A percentile compares a stretch with the other conserved stretches of the same genome.
phyloP scores from a whole-genome alignment of 2,113 vertebrate genomes.

The Burhinus bistriatus region DNA sequence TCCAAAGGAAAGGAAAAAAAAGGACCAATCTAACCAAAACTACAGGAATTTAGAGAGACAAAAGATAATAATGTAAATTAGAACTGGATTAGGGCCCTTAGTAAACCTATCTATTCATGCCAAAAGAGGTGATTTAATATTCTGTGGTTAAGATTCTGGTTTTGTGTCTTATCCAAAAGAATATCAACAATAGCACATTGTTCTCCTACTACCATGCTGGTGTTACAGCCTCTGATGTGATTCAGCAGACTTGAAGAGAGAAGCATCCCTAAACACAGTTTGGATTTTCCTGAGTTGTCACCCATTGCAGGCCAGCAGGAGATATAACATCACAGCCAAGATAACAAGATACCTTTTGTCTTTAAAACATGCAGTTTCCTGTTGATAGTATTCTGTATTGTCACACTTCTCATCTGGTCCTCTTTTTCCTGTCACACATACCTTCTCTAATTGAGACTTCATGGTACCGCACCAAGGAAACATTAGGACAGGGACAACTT shows the following conservation, averaged over 20 bases:
- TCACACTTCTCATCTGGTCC: neutral
- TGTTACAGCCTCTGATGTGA: constrained; percentile 2
- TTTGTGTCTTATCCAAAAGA: constrained; percentile 32
- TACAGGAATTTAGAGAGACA: constrained; percentile 35
- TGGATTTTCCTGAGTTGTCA: constrained; percentile 9
- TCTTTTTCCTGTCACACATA: neutral
- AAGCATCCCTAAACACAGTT: neutral
- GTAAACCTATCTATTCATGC: constrained; percentile 45
- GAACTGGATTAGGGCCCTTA: constrained; percentile 43
- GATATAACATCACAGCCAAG: neutral
- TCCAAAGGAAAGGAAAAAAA: constrained; percentile 1
- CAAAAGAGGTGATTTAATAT: constrained; percentile 58
- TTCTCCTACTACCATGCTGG: neutral
- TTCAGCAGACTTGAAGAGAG: neutral
- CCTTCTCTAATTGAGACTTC: neutral
- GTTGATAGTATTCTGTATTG: neutral
- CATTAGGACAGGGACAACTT: neutral
- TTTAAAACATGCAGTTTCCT: constrained; percentile 21
- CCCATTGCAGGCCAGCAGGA: neutral
- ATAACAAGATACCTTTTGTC: constrained; percentile 9
- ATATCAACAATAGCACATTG: constrained; percentile 43
- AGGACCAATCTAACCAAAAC: constrained; percentile 24
- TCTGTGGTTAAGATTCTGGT: constrained; percentile 39
- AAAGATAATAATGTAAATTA: constrained; percentile 54
- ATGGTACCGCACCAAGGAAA: neutral